A percentile compares a stretch with the other conserved stretches of the same genome.
These are phyloP conservation scores for Holacanthella duospinosa DNA, from an alignment of 2,888 invertebrate species.

Conservation along the genomic window DNA sequence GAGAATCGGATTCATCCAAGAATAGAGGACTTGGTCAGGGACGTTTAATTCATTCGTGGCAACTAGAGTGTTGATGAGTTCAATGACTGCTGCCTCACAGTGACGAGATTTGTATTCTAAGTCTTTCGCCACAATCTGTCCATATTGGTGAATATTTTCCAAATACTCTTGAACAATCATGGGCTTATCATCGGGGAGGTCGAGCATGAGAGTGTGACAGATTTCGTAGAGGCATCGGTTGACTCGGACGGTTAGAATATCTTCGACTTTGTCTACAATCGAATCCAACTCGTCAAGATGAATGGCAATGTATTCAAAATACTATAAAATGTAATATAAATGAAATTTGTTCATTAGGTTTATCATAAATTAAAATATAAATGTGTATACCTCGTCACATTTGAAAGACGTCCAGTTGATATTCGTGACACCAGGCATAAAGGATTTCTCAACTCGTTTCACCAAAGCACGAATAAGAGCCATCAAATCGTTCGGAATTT, in stretches of 20 bases:
- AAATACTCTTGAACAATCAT: constrained; percentile 26
- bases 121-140: constrained; percentile 27
- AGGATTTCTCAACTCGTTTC: constrained; percentile 51
- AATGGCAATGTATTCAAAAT: constrained; percentile 29
- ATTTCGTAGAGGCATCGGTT: constrained; percentile 30
- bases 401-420: constrained; percentile 74
- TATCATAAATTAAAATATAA: not conserved
- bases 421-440: constrained; percentile 63
- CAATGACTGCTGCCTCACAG: constrained; percentile 52
- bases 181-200: constrained; percentile 30
- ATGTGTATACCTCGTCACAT: constrained; percentile 33
- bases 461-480: constrained; percentile 29
- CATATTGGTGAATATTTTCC: constrained; percentile 27
- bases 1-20: constrained; percentile 51
- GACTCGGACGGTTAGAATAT: constrained; percentile 28
- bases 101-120: constrained; percentile 39
- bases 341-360: not conserved
- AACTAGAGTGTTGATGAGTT: constrained; percentile 65
- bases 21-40: constrained; percentile 51
- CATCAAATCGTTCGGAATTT: constrained; percentile 28
- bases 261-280: constrained; percentile 27
- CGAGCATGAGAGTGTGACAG: constrained; percentile 30
- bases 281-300: constrained; percentile 32
- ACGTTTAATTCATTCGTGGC: constrained; percentile 51
- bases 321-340: constrained; percentile 8